Evolutionary conservation across 2,113 vertebrate species (phyloP), one percentile per base, ranked within the genome.

Genomic region (Scalopus aquaticus): DNA sequence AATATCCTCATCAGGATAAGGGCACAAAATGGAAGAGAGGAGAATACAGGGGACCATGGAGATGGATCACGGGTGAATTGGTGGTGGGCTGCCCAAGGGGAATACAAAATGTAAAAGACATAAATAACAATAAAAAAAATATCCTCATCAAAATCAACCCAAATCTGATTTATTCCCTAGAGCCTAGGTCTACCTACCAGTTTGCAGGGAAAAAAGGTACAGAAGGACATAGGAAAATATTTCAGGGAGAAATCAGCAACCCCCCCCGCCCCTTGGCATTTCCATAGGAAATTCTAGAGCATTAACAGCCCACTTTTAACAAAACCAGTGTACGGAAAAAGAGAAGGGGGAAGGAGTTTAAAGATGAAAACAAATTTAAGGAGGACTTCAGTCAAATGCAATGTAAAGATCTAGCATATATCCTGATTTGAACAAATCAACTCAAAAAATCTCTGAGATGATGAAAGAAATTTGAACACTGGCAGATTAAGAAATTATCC

Each of bases 301-400:
- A 58, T 73, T 37, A 70, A 69, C 30, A 79, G 42, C 2, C 37
- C 30, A 35, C 51, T 94, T 84, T 92, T 60, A 86, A 77, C 32
- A 46, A 88, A 85, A 89, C 70, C 7, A 35, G 6, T 58, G 4
- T 35, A 58, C 30, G 65, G n/a, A 17, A 80, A 35, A 49, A 89
- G 9, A 13, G 17, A 49, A 37, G 3, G 1, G 20, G 19, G 4
- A 39, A 28, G 17, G 9, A 44, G 65, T 26, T 70, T 62, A 76
- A 62, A 44, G 16, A 87, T 65, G 76, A 77, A 60, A 91, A 84
- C 49, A 51, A 39, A 92, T 74, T 46, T 54, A 93, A 81, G n/a
- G 24, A 35, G 9, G 9, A 39, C 1, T 60, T 54, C 37, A 30
- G 22, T 72, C 85, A 86, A 39, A 82, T 12, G 9, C 46, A 24